Conservation (phyloP, 2,113 vertebrate genomes). For the Oncorhynchus gorbuscha region DNA sequence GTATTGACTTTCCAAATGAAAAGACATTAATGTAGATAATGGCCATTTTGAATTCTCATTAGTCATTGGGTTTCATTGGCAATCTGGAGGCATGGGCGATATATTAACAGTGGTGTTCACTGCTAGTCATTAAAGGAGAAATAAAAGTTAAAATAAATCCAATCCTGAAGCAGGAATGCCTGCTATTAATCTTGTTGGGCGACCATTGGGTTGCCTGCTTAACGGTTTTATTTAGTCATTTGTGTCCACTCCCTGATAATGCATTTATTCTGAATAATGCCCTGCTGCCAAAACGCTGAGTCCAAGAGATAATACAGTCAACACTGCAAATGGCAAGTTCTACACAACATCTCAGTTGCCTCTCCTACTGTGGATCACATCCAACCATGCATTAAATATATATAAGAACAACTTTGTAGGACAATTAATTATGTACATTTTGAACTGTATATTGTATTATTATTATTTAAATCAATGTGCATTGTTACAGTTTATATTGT, state of each 20-base stretch:
- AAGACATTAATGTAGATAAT: constrained; percentile 73
- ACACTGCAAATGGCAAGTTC: neutral
- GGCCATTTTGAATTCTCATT: constrained; percentile 73
- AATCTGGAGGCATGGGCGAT: constrained; percentile 69
- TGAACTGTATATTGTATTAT: no score
- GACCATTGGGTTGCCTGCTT: constrained; percentile 64
- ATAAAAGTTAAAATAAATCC: constrained; percentile 75
- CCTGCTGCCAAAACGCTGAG: constrained; percentile 61
- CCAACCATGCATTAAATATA: no score
- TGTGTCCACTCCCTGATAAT: constrained; percentile 67
- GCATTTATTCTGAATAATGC: constrained; percentile 70
- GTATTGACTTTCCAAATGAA: constrained; percentile 74
- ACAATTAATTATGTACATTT: no score
- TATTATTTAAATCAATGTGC: no score
- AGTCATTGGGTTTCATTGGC: constrained; percentile 57
- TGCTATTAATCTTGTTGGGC: constrained; percentile 68
- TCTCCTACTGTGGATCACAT: neutral
- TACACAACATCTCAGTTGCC: neutral
- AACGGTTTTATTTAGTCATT: constrained; percentile 73
- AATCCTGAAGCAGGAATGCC: constrained; percentile 55
- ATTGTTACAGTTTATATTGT: no score
- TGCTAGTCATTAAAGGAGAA: constrained; percentile 70
- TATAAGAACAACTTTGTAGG: no score
- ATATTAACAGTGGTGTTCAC: constrained; percentile 65
- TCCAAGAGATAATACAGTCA: constrained; percentile 55